Conservation (phyloP, 2,888 invertebrate species). For the Polia nebulosa region DNA sequence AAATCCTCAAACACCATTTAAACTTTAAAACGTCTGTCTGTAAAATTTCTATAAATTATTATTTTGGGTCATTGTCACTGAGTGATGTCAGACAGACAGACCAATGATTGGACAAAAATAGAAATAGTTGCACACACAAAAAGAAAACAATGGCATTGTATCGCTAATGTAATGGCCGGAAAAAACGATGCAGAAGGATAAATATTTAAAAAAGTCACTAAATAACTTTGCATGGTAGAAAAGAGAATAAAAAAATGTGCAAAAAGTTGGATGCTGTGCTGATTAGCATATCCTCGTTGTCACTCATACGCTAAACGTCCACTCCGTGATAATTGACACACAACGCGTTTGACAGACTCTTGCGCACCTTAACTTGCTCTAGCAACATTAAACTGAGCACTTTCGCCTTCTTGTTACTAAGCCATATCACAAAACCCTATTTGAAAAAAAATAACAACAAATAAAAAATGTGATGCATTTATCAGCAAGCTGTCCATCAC, state of each 20-base stretch:
- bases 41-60: conserved; percentile 84
- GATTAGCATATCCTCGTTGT: conserved; percentile 87
- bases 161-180: conserved; percentile 74
- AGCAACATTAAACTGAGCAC: conserved; percentile 30
- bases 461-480: conserved; percentile 45
- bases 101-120: conserved; percentile 81
- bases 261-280: conserved; percentile 69
- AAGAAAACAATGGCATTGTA: conserved; percentile 80
- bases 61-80: conserved; percentile 86
- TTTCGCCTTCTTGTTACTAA: conserved; percentile 43
- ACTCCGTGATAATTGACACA: conserved; percentile 82
- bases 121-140: conserved; percentile 72
- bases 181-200: conserved; percentile 77
- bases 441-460: conserved; percentile 13
- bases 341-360: conserved; percentile 69
- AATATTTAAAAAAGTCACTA: conserved; percentile 71
- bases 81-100: conserved; percentile 84
- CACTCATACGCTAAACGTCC: conserved; percentile 83
- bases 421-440: background rate
- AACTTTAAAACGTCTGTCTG: conserved; percentile 58
- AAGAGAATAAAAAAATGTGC: conserved; percentile 68
- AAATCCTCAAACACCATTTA: conserved; percentile 34
- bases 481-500: conserved; percentile 48
- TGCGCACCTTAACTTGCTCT: conserved; percentile 30
- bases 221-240: conserved; percentile 72